These are phyloP conservation scores for Probosciger aterrimus DNA, from an alignment of 2,113 vertebrate species.

Conservation along the genomic window DNA sequence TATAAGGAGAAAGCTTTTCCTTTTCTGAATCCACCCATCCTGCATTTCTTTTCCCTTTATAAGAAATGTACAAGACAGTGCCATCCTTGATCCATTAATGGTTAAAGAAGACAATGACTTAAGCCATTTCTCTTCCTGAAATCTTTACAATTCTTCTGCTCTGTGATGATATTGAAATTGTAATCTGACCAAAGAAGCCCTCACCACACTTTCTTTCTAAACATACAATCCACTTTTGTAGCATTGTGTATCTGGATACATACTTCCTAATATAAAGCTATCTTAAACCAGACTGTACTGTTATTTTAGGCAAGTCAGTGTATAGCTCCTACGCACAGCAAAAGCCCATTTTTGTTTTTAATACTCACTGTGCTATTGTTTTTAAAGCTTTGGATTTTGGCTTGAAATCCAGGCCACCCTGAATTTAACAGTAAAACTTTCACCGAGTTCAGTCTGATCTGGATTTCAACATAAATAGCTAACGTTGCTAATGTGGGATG, in stretches of 20 bases:
- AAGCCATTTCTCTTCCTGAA: background rate
- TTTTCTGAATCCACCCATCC: background rate
- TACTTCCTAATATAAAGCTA: background rate
- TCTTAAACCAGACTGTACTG: background rate
- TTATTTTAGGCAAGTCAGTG: background rate
- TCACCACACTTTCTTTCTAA: background rate
- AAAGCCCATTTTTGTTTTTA: background rate
- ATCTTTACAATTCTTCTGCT: background rate
- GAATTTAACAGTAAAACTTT: background rate
- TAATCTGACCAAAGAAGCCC: background rate
- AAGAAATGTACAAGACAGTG: background rate
- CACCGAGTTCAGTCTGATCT: background rate
- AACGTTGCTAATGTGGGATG: constrained; percentile 48
- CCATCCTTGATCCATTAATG: background rate
- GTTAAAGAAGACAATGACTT: background rate
- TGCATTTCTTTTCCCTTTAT: background rate
- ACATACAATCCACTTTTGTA: background rate
- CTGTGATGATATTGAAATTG: background rate
- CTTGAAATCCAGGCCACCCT: background rate
- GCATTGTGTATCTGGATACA: background rate
- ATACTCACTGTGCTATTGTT: background rate
- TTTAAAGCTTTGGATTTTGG: constrained; percentile 17
- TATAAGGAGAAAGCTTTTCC: background rate
- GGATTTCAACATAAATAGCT: constrained; percentile 25
- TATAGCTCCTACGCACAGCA: background rate